Evolutionary conservation across 2,888 invertebrate genomes (phyloP), one percentile per base, ranked within the genome.

Genomic region (Acrobasis suavella): DNA sequence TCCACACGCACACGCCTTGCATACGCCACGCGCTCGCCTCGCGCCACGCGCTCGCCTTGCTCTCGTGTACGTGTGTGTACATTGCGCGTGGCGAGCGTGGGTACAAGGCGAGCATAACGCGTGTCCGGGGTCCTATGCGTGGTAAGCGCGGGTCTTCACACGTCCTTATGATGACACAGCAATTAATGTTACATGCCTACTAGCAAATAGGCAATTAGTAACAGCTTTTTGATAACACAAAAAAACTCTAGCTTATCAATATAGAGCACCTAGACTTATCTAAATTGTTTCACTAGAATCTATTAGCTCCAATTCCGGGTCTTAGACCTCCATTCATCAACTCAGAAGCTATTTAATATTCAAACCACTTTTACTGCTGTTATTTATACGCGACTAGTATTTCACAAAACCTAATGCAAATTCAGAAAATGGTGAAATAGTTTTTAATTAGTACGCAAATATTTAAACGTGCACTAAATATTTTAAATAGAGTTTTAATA

Each of bases 311-410:
- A 38, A 51, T 60, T 39, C 50, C 42, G 17, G 60, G 39, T 51
- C 16, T 16, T 5, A 50, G 50, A 50, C 17, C 50, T 51, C 51
- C 42, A 60, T 60, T n/a, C 17, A 51, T 60, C 60, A 60, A 51
- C 39, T 22, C n/a, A 50, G 42, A 37, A 9, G 51, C 51, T 60
- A 10, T 42, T 60, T 60, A 50, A 60, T 60, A 60, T 60, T 51
- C 60, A 52, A 60, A 60, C 60, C 52, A 60, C 60, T 60, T 60
- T 60, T 60, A 60, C 60, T 60, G 9, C 14, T 17, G 51, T 60
- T 60, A 50, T 60, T 60, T 60, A 60, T 60, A 12, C 39, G 39
- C 59, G n/a, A 14, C n/a, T 16, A 50, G 50, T 51, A 60, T 60
- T 60, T 51, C 60, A 51, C 51, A 56, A 56, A 38, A 52, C 52